Base-by-base conservation (phyloP, 1,140 invertebrate genomes). In the honey bee (Apis mellifera) region DNA sequence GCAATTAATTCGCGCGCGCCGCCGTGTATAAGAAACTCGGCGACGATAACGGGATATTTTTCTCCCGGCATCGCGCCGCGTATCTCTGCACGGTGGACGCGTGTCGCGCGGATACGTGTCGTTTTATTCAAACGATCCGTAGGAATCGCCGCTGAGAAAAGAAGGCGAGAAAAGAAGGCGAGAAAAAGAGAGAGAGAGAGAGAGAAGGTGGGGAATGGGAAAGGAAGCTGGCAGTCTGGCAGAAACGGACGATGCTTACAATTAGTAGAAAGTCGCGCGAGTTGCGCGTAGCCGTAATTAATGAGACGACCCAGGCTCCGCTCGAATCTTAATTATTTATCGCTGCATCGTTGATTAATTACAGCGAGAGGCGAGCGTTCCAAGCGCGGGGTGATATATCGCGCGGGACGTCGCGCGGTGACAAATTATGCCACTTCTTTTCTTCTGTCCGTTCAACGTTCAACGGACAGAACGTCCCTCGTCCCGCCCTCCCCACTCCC, bases 251-350 rank as follows among this genome's bases (percentile, higher is more conserved):
- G 60, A 72, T 70, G 78, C 74, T 87, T 55, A 82, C 79, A 82
- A 82, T 82, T 87, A 78, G 85, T 87, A 84, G 74, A 87, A 84
- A 84, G 85, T 88, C 83, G 78, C 80, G 78, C 79, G 65, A 62
- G 84, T 55, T 62, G 26, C 83, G 78, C 86, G 82, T 65, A 71
- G 78, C 59, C 59, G 74, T 87, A 87, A 87, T 87, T 87, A 87
- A 87, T 87, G 86, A 87, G 86, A 72, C 83, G 86, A 86, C 83
- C 32, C 73, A 77, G 66, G 48, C 57, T 48, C 57, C 71, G 77
- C 84, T 84, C 85, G 84, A 86, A 88, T 88, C 86, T 89, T 89
- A 88, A 88, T 89, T 89, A 89, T 89, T 89, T 89, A 89, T 89
- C 87, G 87, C 80, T 74, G 87, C 79, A 85, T 81, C 73, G 84